phyloP scores from a whole-genome alignment of 2,797 vertebrate genomes.

The Melanogrammus aeglefinus region DNA sequence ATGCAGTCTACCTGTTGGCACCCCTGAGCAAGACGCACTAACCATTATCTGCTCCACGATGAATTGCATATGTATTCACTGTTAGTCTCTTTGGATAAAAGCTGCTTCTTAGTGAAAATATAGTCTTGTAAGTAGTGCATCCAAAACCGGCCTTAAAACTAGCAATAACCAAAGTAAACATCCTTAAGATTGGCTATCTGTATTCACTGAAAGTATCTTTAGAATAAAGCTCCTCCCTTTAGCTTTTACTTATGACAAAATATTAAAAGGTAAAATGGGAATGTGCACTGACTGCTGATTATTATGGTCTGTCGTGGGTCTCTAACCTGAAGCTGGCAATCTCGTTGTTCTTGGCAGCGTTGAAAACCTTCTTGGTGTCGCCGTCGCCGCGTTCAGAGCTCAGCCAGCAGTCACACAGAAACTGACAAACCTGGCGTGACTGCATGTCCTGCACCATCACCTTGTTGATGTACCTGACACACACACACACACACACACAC shows the following conservation, averaged over 20 bases:
- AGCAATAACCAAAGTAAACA: background rate
- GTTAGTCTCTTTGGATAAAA: no score
- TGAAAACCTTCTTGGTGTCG: slow-evolving; percentile 73
- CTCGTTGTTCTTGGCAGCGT: slow-evolving; percentile 74
- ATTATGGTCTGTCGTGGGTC: background rate
- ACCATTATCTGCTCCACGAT: no score
- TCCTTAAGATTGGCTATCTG: no score
- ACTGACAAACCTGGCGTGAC: slow-evolving; percentile 69
- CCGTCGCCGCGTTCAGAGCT: slow-evolving; percentile 63
- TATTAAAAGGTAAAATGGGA: background rate
- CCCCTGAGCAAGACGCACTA: no score
- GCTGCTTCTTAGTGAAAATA: no score
- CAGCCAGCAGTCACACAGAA: slow-evolving; percentile 78
- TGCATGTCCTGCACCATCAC: slow-evolving; percentile 76
- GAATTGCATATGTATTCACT: no score
- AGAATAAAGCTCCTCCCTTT: background rate
- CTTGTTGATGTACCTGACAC: slow-evolving; percentile 74
- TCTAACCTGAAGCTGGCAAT: slow-evolving; percentile 78
- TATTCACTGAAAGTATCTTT: no score
- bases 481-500: background rate
- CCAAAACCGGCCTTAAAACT: background rate
- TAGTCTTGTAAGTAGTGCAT: no score
- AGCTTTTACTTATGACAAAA: background rate
- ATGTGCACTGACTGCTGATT: background rate
- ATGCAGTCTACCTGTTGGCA: background rate